Base-by-base conservation (phyloP, 2,113 vertebrate species). In the Steatornis caripensis region DNA sequence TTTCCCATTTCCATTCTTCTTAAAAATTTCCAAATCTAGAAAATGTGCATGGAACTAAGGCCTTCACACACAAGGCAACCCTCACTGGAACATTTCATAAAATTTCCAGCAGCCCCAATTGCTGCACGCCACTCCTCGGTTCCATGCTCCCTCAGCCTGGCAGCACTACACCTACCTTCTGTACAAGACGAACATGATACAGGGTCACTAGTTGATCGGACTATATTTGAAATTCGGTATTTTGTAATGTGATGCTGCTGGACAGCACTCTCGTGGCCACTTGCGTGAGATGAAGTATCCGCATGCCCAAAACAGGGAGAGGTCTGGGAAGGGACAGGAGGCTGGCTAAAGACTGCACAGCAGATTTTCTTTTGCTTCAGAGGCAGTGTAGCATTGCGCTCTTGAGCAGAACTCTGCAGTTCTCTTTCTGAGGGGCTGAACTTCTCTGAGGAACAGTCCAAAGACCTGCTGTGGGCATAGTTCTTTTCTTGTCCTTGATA, bases 151-250 rank as follows among this genome's bases (percentile, higher is more conserved):
- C 7, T 11, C 68, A 64, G 61, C 64, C 46, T 17, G 1, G 27
- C 5, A 74, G 36, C 16, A 12, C 15, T 29, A 19, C n/a, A 97
- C 97, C 58, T 97, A 99, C 99, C 98, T 99, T 98, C 97, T 41
- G 92, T 45, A 1, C 87, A 36, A n/a, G 98, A 98, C 0, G 97
- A 97, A 69, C 99, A 99, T 3, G 99, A 98, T 43, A 99, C 96
- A 0, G 99, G 99, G 97, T 99, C 99, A 51, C 99, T 99, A 97
- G 98, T 98, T 26, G 99, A 99, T 9, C 99, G 99, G 87, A 99
- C 98, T 24, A 99, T 98, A 48, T 65, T 98, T 30, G 97, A 97
- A 96, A 98, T 97, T 72, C 96, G 96, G 84, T 97, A 87, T 54
- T 92, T 96, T 43, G 95, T 91, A 32, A 58, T 6, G 29, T 74